Percentiles rank a stretch among this genome's conserved stretches.
These are phyloP conservation scores for Labeo catla DNA, from an alignment of 2,113 vertebrate genomes.

Conservation along the genomic window DNA sequence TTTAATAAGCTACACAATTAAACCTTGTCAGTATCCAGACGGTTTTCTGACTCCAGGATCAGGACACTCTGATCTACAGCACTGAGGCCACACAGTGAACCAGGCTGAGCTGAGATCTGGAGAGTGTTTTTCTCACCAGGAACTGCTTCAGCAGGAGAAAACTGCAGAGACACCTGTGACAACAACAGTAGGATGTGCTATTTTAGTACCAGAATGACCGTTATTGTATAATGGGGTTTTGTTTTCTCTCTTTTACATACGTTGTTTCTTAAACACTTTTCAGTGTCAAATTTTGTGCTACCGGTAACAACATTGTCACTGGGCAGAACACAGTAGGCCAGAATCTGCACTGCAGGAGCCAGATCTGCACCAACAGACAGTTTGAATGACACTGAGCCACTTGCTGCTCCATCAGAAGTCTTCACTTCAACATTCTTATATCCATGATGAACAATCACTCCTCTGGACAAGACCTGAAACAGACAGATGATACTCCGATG, in stretches of 20 bases:
- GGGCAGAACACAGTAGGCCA: constrained; percentile 81
- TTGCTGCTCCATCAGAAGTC: constrained; percentile 62
- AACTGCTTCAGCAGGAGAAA: constrained; percentile 70
- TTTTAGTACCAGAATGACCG: neutral
- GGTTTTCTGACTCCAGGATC: constrained; percentile 76
- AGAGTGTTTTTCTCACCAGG: constrained; percentile 73
- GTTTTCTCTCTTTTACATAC: too few species aligned
- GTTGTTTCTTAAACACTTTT: constrained; percentile 82
- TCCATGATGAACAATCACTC: constrained; percentile 73
- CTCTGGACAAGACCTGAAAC: constrained; percentile 80
- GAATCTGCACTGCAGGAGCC: constrained; percentile 67
- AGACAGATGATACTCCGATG: constrained; percentile 29
- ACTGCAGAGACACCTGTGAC: constrained; percentile 75
- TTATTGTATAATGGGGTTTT: too few species aligned
- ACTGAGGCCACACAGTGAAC: constrained; percentile 84
- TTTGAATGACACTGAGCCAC: constrained; percentile 73
- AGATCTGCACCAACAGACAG: constrained; percentile 73
- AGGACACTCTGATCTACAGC: constrained; percentile 83
- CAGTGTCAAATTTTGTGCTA: constrained; percentile 67
- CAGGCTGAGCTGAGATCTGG: constrained; percentile 71
- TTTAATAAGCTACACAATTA: neutral
- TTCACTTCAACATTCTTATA: constrained; percentile 63
- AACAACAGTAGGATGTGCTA: neutral
- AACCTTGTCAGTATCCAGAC: constrained; percentile 70
- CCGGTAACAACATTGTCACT: constrained; percentile 78